Evolutionary conservation across 2,888 invertebrate genomes (phyloP).

Genomic region (Phyllotreta striolata): DNA sequence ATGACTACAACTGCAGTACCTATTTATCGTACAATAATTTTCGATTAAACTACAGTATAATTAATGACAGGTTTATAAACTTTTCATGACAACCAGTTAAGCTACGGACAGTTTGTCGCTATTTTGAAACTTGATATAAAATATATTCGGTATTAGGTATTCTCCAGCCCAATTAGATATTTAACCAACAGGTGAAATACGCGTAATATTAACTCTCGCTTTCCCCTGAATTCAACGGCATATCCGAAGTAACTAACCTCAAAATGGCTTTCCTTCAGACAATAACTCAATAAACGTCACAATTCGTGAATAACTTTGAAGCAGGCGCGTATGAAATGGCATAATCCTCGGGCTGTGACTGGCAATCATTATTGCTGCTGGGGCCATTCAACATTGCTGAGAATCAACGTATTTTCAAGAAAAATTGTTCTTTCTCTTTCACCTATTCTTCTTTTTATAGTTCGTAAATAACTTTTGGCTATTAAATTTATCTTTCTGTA

Average conservation of each 20-base stretch:
- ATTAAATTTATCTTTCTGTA: too few relatives aligned
- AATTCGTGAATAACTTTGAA: constrained; percentile 24
- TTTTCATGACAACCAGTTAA: too few relatives aligned
- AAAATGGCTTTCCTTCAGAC: constrained; percentile 23
- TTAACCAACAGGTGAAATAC: constrained; percentile 23
- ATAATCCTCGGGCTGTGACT: constrained; percentile 35
- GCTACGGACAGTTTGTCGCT: too few relatives aligned
- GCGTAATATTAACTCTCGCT: constrained; percentile 13
- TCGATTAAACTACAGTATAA: too few relatives aligned
- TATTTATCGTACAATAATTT: too few relatives aligned
- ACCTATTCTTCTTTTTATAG: too few relatives aligned
- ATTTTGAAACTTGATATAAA: too few relatives aligned
- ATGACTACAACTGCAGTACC: too few relatives aligned
- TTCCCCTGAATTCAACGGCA: constrained; percentile 14
- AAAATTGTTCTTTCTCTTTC: neutral
- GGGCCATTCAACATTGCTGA: constrained; percentile 38
- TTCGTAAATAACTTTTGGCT: too few relatives aligned
- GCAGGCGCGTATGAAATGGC: constrained; percentile 25
- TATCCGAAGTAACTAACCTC: constrained; percentile 25
- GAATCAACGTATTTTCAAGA: constrained; percentile 2
- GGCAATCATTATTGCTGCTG: constrained; percentile 39
- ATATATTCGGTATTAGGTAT: too few relatives aligned
- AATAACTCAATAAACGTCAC: constrained; percentile 31
- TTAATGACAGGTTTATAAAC: too few relatives aligned
- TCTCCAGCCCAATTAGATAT: neutral